These are phyloP conservation scores for Morpho achilles DNA, from an alignment of 2,888 invertebrate species.

Conservation along the genomic window DNA sequence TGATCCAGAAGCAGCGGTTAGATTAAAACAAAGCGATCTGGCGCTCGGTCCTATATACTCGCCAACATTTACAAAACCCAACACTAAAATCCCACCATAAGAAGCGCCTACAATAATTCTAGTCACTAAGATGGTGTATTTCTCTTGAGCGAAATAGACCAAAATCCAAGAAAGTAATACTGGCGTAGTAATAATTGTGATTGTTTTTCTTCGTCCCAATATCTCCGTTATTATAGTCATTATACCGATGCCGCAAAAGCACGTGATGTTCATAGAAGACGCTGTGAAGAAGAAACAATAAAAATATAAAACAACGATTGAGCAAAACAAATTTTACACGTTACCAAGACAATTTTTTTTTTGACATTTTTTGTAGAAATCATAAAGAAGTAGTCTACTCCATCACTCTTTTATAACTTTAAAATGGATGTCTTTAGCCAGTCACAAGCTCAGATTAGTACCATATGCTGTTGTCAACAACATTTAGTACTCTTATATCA, in stretches of 20 bases:
- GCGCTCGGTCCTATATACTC: constrained; percentile 24
- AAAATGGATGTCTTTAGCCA: too few species aligned
- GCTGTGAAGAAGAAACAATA: constrained; percentile 19
- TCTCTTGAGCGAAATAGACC: constrained; percentile 23
- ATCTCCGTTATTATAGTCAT: constrained; percentile 17
- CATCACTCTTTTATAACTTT: too few species aligned
- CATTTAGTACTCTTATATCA: too few species aligned
- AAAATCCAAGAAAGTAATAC: constrained; percentile 22
- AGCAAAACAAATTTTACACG: too few species aligned
- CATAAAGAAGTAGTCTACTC: too few species aligned
- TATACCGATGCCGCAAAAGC: constrained; percentile 19
- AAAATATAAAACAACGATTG: neutral
- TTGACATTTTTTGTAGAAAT: too few species aligned
- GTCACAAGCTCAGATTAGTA: too few species aligned
- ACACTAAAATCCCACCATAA: constrained; percentile 19
- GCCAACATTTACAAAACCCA: constrained; percentile 15
- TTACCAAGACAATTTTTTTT: too few species aligned
- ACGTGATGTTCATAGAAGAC: constrained; percentile 23
- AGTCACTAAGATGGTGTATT: constrained; percentile 12
- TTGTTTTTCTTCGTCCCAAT: constrained; percentile 20
- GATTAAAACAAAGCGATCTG: constrained; percentile 21
- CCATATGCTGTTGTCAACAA: too few species aligned
- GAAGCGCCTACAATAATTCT: constrained; percentile 22
- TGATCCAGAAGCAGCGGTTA: constrained; percentile 13
- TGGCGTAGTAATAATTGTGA: constrained; percentile 18